Conservation (phyloP, 2,888 invertebrate genomes). For the Catocala fraxini region DNA sequence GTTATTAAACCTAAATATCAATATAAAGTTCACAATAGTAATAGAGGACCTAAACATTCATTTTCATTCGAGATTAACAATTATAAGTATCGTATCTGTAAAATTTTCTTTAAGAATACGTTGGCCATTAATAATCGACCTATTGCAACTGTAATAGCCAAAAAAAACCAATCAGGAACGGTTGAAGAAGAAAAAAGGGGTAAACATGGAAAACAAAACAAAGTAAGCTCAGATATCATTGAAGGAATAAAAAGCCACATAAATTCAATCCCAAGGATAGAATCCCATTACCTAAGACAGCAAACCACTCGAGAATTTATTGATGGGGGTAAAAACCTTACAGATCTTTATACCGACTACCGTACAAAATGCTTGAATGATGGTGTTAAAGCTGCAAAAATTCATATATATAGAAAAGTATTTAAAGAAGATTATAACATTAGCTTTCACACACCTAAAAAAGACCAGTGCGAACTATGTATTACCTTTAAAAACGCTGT, state of each 20-base stretch:
- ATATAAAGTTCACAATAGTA: constrained; percentile 26
- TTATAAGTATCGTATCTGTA: constrained; percentile 31
- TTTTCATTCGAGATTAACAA: constrained; percentile 51
- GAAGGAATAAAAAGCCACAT: constrained; percentile 34
- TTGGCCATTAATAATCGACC: constrained; percentile 36
- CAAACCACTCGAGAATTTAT: constrained; percentile 30
- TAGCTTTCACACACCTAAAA: no score
- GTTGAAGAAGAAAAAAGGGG: no score
- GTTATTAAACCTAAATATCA: constrained; percentile 27
- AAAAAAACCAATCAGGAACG: no score
- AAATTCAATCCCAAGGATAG: constrained; percentile 35
- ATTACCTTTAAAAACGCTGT: no score
- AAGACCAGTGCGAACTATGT: no score
- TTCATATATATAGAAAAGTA: no score
- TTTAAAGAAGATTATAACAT: no score
- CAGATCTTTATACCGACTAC: no score
- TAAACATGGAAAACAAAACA: constrained; percentile 30
- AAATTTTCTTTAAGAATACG: constrained; percentile 38
- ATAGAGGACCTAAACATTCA: constrained; percentile 27
- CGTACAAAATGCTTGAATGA: no score
- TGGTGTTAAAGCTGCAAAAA: no score
- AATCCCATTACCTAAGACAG: constrained; percentile 35
- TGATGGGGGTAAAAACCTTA: no score
- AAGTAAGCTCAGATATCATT: constrained; percentile 17
- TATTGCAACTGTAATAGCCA: constrained; percentile 38